phyloP scores from a whole-genome alignment of 2,888 invertebrate genomes.

The Torymus texanus region DNA sequence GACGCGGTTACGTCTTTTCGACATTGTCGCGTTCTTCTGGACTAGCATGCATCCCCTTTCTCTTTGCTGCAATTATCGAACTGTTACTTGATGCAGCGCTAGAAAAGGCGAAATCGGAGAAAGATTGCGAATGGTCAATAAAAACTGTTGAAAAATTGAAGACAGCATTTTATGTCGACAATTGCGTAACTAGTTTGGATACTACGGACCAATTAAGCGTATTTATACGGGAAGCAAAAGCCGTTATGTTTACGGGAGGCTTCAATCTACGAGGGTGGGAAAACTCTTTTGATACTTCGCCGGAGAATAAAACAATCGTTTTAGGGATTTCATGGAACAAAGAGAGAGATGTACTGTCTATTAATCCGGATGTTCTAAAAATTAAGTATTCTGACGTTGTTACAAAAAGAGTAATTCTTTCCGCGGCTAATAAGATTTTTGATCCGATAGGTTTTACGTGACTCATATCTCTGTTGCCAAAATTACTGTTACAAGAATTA shows the following conservation, averaged over 20 bases:
- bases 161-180: conserved; percentile 6
- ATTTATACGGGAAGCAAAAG: background rate
- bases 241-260: background rate
- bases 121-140: too few relatives aligned
- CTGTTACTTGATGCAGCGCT: conserved; percentile 48
- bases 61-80: conserved; percentile 60
- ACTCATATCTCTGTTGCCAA: conserved; percentile 56
- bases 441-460: conserved; percentile 58
- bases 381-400: conserved; percentile 30
- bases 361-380: conserved; percentile 43
- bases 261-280: conserved; percentile 38
- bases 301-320: background rate
- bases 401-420: conserved; percentile 59
- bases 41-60: conserved; percentile 57
- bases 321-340: conserved; percentile 52
- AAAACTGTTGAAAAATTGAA: background rate
- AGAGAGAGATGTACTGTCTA: conserved; percentile 41
- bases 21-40: conserved; percentile 61
- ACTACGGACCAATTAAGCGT: background rate
- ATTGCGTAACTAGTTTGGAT: background rate
- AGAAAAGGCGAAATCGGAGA: background rate
- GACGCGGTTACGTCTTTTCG: conserved; percentile 24
- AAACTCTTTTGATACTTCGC: background rate
- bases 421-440: conserved; percentile 56
- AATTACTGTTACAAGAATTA: conserved; percentile 55